A percentile compares a stretch with the other conserved stretches of the same genome.
These are phyloP conservation scores for Galeopterus variegatus DNA, from an alignment of 2,113 vertebrate genomes.

Conservation along the genomic window DNA sequence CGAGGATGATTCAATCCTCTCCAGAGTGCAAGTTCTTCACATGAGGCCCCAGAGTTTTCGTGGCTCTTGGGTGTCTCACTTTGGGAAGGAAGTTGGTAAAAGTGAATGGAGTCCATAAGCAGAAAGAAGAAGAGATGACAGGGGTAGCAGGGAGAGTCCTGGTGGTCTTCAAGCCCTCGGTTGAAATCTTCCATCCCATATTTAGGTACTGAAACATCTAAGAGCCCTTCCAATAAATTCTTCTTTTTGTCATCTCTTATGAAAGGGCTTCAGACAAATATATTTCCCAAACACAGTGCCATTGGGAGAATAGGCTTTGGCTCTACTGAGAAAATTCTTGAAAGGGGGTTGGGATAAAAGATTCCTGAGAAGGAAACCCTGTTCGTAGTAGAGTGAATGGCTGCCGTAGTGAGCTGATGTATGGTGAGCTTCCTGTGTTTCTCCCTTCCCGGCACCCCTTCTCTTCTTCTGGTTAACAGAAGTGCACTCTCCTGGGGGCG, in stretches of 20 bases:
- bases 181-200: background rate
- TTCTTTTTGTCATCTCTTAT: background rate
- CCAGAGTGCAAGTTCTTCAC: accelerated
- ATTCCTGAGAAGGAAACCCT: background rate
- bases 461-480: background rate
- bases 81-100: background rate
- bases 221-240: background rate
- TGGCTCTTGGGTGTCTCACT: background rate
- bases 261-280: background rate
- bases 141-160: background rate
- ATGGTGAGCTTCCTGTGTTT: background rate
- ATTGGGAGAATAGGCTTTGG: background rate
- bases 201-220: background rate
- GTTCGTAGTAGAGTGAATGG: background rate
- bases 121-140: background rate
- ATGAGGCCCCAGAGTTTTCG: no score
- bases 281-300: background rate
- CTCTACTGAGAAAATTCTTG: background rate
- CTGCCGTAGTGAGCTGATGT: background rate
- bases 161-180: accelerated
- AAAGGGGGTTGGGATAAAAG: background rate
- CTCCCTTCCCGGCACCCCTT: no score
- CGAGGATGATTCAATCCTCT: no score
- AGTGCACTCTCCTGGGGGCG: background rate
- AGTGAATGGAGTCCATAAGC: background rate